phyloP scores from a whole-genome alignment of 2,888 invertebrate species.

The Nemotelus pantherinus region DNA sequence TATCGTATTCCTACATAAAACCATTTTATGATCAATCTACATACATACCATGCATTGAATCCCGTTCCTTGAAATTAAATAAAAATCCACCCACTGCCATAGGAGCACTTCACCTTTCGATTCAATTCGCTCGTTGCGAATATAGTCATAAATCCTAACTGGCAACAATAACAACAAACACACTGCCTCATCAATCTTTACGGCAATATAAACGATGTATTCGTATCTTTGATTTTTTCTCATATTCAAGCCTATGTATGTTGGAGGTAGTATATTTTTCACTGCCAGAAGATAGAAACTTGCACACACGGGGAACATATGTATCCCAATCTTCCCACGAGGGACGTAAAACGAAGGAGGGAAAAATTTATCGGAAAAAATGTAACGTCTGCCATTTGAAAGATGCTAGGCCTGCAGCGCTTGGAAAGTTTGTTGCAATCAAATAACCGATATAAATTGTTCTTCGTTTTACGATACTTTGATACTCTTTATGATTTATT shows the following conservation, averaged over 20 bases:
- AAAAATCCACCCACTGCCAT: too few species aligned
- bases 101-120: too few species aligned
- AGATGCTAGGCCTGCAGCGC: not conserved
- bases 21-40: too few species aligned
- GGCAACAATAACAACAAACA: not conserved
- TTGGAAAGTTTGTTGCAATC: not conserved
- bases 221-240: not conserved
- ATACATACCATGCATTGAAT: too few species aligned
- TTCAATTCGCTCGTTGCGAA: too few species aligned
- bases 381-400: not conserved
- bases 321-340: constrained; percentile 10
- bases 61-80: too few species aligned
- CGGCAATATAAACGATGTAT: constrained; percentile 5
- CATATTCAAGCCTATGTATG: not conserved
- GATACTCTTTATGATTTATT: constrained; percentile 35
- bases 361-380: not conserved
- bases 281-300: too few species aligned
- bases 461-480: constrained; percentile 30
- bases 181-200: constrained; percentile 5
- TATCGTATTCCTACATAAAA: too few species aligned
- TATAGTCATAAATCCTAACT: too few species aligned
- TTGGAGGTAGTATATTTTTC: not conserved
- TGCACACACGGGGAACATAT: not conserved
- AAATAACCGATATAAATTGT: constrained; percentile 10
- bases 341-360: not conserved